Evolutionary conservation across 2,797 vertebrate genomes (phyloP).

Genomic region (Percopsis omiscomaycus): DNA sequence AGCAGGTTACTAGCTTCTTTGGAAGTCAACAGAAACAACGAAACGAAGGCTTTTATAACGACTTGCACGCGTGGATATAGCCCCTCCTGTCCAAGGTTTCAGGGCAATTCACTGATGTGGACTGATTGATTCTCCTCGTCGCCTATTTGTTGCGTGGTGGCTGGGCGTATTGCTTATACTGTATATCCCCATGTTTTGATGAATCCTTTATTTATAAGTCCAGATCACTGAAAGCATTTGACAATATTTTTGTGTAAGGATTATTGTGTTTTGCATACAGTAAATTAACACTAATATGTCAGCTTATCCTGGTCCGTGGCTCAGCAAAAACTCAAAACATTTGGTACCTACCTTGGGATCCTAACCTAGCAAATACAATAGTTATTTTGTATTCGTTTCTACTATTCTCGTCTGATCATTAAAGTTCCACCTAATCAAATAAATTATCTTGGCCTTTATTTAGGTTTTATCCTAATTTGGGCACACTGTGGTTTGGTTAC

Average conservation of each 20-base stretch:
- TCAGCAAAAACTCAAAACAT: not conserved
- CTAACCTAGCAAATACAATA: too few species aligned
- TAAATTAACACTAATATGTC: too few species aligned
- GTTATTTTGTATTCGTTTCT: not conserved
- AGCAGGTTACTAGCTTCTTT: conserved; percentile 41
- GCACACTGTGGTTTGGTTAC: conserved; percentile 38
- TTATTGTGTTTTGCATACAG: too few species aligned
- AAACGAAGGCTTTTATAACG: conserved; percentile 57
- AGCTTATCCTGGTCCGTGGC: not conserved
- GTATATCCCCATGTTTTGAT: too few species aligned
- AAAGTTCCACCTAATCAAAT: conserved; percentile 21
- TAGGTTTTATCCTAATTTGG: too few species aligned
- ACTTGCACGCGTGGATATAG: conserved; percentile 21
- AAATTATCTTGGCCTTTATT: too few species aligned
- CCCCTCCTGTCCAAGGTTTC: conserved; percentile 58
- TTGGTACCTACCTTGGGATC: too few species aligned
- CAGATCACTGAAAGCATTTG: too few species aligned
- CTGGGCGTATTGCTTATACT: too few species aligned
- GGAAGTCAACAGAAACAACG: conserved; percentile 42
- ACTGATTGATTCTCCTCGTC: not conserved
- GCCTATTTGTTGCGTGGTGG: not conserved
- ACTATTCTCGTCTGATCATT: too few species aligned
- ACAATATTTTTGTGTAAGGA: too few species aligned
- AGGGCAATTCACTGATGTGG: conserved; percentile 20
- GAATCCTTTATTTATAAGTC: too few species aligned